Evolutionary conservation across 1,140 invertebrate genomes (phyloP), one percentile per base, ranked within the genome.

Genomic region (Yoshiicerus persimilis): DNA sequence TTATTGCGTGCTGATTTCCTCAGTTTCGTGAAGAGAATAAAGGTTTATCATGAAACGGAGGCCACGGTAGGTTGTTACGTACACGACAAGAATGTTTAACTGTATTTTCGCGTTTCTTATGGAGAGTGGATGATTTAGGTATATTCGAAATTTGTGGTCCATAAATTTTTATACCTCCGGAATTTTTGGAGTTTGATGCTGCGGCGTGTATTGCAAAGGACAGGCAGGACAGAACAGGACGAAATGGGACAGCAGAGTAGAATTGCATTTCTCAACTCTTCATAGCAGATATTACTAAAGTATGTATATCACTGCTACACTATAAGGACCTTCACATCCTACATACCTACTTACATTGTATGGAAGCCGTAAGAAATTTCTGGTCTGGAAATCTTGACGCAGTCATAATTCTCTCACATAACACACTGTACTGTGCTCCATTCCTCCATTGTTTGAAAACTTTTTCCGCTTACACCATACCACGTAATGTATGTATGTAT

Each of bases 351-450:
- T 34, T 32, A 80, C 32, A 38, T 38, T 56, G 39, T 85, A 56
- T 85, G 27, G 25, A n/a, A 47, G 25, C 83, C 27, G 38, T 47
- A 85, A 85, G 70, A 70, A 88, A 86, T 88, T 88, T 84, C 84
- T 88, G 87, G 87, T 88, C 87, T 86, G 87, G 87, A 86, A 88
- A 88, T 88, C 87, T 88, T 88, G 87, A 77, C 87, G 87, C 87
- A 88, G 87, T 88, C 87, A 88, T 88, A 86, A 86, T 88, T 88
- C 87, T 88, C 75, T 86, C 75, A 34, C 75, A 80, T 36, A 80
- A 34, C 34, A 80, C 75, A 70, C 25, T 80, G 20, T 13, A 23
- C 30, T 80, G 32, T 84, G 38, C 39, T 84, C 66, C 84, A 56
- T 66, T 88, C 75, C 66, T 84, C 84, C 87, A 86, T 88, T 88